A percentile compares a stretch with the other conserved stretches of the same genome.
These are phyloP conservation scores for Hyposmocoma kahamanoa DNA, from an alignment of 1,140 invertebrate genomes.

Conservation along the genomic window DNA sequence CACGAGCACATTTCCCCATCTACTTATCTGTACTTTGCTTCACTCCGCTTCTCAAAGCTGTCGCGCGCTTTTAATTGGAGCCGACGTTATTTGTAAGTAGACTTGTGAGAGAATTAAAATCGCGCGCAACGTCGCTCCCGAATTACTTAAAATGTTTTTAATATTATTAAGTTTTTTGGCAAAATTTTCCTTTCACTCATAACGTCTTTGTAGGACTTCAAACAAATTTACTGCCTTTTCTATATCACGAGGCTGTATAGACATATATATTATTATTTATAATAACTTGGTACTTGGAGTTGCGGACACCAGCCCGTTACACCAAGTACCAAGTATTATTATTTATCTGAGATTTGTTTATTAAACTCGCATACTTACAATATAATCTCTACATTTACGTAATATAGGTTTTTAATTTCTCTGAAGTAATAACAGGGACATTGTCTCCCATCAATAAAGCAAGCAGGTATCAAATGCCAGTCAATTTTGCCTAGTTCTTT, in stretches of 20 bases:
- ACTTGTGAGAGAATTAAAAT: constrained; percentile 70
- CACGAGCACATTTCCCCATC: constrained; percentile 61
- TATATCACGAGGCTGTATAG: constrained; percentile 11
- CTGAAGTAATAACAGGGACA: no score
- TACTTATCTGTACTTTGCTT: constrained; percentile 53
- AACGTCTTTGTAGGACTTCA: constrained; percentile 50
- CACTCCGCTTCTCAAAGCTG: constrained; percentile 60
- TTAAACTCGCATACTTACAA: no score
- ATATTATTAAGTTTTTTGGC: constrained; percentile 60
- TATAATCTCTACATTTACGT: no score
- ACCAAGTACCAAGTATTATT: no score
- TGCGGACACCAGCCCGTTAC: no score
- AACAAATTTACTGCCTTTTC: constrained; percentile 41
- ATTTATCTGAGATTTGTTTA: no score
- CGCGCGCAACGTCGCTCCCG: constrained; percentile 46
- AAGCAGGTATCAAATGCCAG: no score
- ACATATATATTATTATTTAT: no score
- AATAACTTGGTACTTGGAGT: no score
- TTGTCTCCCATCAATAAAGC: no score
- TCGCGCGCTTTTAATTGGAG: constrained; percentile 65
- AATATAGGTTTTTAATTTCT: no score
- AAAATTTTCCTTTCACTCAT: constrained; percentile 45
- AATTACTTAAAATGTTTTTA: constrained; percentile 47
- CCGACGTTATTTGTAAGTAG: constrained; percentile 58
- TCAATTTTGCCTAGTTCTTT: no score